Evolutionary conservation across 2,797 vertebrate genomes (phyloP).

Genomic region (Bovichtus diacanthus): DNA sequence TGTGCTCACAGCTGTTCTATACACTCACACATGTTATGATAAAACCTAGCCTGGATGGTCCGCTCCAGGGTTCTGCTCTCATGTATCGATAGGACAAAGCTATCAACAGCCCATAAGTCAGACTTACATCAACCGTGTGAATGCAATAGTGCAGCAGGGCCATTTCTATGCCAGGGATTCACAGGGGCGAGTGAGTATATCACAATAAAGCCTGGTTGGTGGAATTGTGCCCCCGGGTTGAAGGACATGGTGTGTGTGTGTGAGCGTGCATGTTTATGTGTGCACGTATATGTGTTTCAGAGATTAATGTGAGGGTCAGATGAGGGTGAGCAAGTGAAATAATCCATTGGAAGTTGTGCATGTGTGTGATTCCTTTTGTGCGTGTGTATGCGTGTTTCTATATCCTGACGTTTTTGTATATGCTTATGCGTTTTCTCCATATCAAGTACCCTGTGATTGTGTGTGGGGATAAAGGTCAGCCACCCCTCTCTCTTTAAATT

Average conservation of each 20-base stretch:
- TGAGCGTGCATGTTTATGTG: neutral
- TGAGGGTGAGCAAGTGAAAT: neutral
- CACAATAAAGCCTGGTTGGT: constrained; percentile 18
- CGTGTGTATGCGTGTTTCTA: neutral
- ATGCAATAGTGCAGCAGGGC: constrained; percentile 30
- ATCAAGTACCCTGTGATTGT: constrained; percentile 29
- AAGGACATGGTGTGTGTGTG: constrained; percentile 9
- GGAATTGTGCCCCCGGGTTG: constrained; percentile 9
- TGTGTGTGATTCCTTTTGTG: constrained; percentile 8
- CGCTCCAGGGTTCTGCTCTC: constrained; percentile 20
- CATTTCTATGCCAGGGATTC: constrained; percentile 11
- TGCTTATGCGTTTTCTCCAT: constrained; percentile 9
- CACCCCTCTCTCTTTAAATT: constrained; percentile 17
- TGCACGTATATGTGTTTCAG: neutral
- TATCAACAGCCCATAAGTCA: constrained; percentile 38
- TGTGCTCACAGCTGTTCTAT: constrained; percentile 21
- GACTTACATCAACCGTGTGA: constrained; percentile 2
- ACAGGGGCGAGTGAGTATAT: neutral
- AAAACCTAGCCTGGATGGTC: constrained; percentile 14
- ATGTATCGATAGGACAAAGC: constrained; percentile 26
- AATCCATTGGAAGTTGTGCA: neutral
- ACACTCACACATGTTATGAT: constrained; percentile 13
- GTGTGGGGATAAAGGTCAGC: constrained; percentile 8
- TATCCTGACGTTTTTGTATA: neutral
- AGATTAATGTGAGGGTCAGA: constrained; percentile 7